These are phyloP conservation scores for Spialia ferax DNA, from an alignment of 2,888 invertebrate species.

Conservation along the genomic window DNA sequence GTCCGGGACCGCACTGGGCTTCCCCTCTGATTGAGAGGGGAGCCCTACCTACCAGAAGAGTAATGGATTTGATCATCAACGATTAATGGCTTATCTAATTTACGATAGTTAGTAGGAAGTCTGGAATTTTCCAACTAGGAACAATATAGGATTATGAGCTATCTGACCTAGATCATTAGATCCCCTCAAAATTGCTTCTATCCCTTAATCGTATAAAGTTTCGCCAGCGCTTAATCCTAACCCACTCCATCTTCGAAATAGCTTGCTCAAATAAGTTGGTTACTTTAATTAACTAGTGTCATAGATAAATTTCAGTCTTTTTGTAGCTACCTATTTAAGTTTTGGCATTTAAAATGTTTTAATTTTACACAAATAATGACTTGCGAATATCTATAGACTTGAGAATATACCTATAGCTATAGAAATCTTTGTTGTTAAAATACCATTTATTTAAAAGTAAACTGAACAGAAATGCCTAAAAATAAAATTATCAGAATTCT, in stretches of 20 bases:
- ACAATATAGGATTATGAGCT: constrained; percentile 1
- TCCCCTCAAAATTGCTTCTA: constrained; percentile 2
- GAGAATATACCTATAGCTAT: too few relatives aligned
- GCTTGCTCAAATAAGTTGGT: not conserved
- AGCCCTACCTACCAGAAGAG: too few relatives aligned
- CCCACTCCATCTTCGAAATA: not conserved
- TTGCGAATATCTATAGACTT: too few relatives aligned
- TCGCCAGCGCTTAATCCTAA: not conserved
- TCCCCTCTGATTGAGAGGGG: too few relatives aligned
- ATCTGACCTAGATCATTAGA: not conserved
- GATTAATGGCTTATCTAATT: not conserved
- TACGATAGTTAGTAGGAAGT: not conserved
- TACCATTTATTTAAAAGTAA: not conserved
- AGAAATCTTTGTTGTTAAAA: not conserved
- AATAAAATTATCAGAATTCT: not conserved
- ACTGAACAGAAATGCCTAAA: not conserved
- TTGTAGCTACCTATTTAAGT: too few relatives aligned
- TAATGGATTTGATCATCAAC: too few relatives aligned
- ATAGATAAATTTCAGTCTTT: too few relatives aligned
- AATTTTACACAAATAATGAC: not conserved
- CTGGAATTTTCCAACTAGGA: not conserved
- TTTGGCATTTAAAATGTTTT: too few relatives aligned
- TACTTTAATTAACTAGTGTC: not conserved
- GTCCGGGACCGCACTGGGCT: too few relatives aligned
- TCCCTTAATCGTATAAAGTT: not conserved